A percentile compares a stretch with the other conserved stretches of the same genome.
phyloP scores from a whole-genome alignment of 2,888 invertebrate genomes.

The Microctonus brassicae region DNA sequence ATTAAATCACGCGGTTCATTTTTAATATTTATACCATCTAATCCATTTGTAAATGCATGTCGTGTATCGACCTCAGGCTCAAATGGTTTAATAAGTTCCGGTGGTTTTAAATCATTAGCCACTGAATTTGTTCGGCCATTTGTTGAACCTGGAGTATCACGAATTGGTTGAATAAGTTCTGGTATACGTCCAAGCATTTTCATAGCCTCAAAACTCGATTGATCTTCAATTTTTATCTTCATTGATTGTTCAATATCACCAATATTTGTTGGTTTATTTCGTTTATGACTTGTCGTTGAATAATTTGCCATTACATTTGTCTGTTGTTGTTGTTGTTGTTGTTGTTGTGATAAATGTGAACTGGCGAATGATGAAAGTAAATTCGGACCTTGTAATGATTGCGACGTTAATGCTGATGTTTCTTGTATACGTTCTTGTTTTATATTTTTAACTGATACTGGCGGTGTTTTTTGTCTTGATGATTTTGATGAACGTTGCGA shows the following conservation, averaged over 20 bases:
- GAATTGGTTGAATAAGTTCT: slow-evolving; percentile 58
- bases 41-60: slow-evolving; percentile 59
- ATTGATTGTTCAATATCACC: not conserved
- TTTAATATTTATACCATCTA: slow-evolving; percentile 43
- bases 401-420: slow-evolving; percentile 17
- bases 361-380: slow-evolving; percentile 49
- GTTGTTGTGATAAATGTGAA: slow-evolving; percentile 33
- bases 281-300: not conserved
- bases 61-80: slow-evolving; percentile 59
- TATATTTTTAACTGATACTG: slow-evolving; percentile 54
- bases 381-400: slow-evolving; percentile 43
- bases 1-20: not conserved
- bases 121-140: slow-evolving; percentile 44
- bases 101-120: slow-evolving; percentile 53
- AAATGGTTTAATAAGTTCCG: slow-evolving; percentile 57
- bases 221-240: slow-evolving; percentile 45
- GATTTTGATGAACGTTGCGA: slow-evolving; percentile 68
- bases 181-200: slow-evolving; percentile 60
- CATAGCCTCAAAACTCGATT: slow-evolving; percentile 52
- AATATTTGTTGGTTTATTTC: not conserved
- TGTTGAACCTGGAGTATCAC: slow-evolving; percentile 53
- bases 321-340: too few relatives aligned
- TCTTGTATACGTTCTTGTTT: slow-evolving; percentile 52
- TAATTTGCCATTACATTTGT: not conserved
- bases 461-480: slow-evolving; percentile 72